phyloP scores from a whole-genome alignment of 92 coral and sea anemone genomes.

The Bergia puertoricense region DNA sequence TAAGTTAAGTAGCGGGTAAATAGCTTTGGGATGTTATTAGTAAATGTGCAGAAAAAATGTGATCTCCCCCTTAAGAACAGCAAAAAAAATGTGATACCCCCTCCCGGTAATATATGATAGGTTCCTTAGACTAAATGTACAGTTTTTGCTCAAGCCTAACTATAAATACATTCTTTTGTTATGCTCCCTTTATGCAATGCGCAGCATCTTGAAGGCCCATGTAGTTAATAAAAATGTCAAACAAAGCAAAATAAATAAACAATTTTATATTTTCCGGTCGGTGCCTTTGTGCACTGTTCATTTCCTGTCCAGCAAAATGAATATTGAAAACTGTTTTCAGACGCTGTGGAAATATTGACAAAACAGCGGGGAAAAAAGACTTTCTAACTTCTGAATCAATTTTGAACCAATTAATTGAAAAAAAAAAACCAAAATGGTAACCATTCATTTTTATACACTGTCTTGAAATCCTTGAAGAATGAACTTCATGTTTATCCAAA shows the following conservation, averaged over 20 bases:
- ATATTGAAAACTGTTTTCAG: slow-evolving; percentile 19
- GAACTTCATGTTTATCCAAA: too few species aligned
- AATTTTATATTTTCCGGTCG: slow-evolving; percentile 33
- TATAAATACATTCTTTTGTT: slow-evolving; percentile 7
- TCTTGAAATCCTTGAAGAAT: background rate
- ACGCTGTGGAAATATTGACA: slow-evolving; percentile 35
- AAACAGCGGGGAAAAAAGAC: background rate
- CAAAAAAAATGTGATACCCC: too few species aligned
- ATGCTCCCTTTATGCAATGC: background rate
- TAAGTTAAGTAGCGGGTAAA: too few species aligned
- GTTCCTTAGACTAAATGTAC: background rate
- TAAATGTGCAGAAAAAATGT: too few species aligned
- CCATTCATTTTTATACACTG: background rate
- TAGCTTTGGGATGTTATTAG: too few species aligned
- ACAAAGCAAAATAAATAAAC: slow-evolving; percentile 2
- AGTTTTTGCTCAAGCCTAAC: background rate
- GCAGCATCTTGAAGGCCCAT: background rate
- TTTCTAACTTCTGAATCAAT: background rate
- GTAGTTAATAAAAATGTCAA: slow-evolving; percentile 26
- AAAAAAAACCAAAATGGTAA: background rate
- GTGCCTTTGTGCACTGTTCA: slow-evolving; percentile 27
- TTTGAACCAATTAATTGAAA: background rate
- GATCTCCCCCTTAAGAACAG: too few species aligned
- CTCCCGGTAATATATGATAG: too few species aligned
- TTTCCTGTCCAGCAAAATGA: slow-evolving; percentile 8